Percentiles rank a stretch among this genome's conserved stretches.
Conservation (phyloP, 2,888 invertebrate genomes). For the Dryadula phaetusa region DNA sequence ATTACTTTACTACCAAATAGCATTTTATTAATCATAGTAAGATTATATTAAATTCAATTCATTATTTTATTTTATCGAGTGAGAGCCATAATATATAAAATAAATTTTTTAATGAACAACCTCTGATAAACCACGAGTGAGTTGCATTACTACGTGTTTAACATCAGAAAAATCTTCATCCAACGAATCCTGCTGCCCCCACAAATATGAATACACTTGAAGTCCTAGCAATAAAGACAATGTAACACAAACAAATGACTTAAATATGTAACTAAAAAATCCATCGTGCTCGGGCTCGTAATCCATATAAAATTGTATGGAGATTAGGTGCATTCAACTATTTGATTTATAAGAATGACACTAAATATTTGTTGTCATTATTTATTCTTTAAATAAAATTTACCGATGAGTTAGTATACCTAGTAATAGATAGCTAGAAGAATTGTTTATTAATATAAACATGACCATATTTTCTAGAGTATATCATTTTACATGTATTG, state of each 20-base stretch:
- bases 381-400: background rate
- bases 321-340: background rate
- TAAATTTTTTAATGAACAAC: constrained; percentile 53
- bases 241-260: constrained; percentile 66
- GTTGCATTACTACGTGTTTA: constrained; percentile 72
- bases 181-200: constrained; percentile 59
- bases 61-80: too few relatives aligned
- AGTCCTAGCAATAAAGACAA: constrained; percentile 65
- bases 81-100: too few relatives aligned
- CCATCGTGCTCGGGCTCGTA: constrained; percentile 53
- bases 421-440: background rate
- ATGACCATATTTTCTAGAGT: too few relatives aligned
- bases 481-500: too few relatives aligned
- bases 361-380: constrained; percentile 6
- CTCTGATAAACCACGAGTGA: constrained; percentile 69
- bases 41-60: too few relatives aligned
- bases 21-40: too few relatives aligned
- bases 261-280: constrained; percentile 59
- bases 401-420: background rate
- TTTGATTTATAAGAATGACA: constrained; percentile 4
- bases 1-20: too few relatives aligned
- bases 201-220: constrained; percentile 67
- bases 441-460: too few relatives aligned
- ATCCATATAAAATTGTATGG: constrained; percentile 61
- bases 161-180: constrained; percentile 69